phyloP scores from a whole-genome alignment of 2,113 vertebrate genomes.

The Cyphomyrus plagiostoma region DNA sequence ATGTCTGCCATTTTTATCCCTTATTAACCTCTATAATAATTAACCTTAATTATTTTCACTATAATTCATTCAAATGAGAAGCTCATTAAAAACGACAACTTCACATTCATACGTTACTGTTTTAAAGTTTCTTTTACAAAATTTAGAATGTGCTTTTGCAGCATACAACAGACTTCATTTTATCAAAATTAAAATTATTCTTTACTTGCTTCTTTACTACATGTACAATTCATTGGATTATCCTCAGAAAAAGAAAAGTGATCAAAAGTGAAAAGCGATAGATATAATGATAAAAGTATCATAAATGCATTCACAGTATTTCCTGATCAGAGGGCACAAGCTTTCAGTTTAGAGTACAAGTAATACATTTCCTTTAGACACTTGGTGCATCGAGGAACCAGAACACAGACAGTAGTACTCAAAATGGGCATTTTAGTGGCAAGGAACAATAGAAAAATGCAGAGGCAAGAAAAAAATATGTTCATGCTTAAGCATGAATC shows the following conservation, averaged over 20 bases:
- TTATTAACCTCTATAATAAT: neutral
- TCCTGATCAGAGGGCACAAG: neutral
- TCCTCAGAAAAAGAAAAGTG: neutral
- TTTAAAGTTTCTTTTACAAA: neutral
- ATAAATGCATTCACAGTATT: neutral
- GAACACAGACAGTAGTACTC: neutral
- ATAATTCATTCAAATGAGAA: neutral
- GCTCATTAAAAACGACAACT: neutral
- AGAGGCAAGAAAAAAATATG: neutral
- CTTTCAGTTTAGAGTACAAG: neutral
- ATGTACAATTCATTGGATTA: neutral
- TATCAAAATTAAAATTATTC: neutral
- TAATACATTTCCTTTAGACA: neutral
- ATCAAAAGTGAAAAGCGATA: neutral
- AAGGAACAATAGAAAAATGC: neutral
- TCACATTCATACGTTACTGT: neutral
- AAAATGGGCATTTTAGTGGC: neutral
- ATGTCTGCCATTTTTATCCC: neutral
- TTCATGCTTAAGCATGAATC: neutral
- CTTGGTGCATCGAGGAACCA: neutral
- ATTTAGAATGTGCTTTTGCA: neutral
- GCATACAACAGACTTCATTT: neutral
- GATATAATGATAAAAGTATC: neutral
- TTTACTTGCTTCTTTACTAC: neutral
- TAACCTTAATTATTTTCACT: neutral